phyloP scores from a whole-genome alignment of 2,113 vertebrate species.

The Chelonoidis abingdonii region DNA sequence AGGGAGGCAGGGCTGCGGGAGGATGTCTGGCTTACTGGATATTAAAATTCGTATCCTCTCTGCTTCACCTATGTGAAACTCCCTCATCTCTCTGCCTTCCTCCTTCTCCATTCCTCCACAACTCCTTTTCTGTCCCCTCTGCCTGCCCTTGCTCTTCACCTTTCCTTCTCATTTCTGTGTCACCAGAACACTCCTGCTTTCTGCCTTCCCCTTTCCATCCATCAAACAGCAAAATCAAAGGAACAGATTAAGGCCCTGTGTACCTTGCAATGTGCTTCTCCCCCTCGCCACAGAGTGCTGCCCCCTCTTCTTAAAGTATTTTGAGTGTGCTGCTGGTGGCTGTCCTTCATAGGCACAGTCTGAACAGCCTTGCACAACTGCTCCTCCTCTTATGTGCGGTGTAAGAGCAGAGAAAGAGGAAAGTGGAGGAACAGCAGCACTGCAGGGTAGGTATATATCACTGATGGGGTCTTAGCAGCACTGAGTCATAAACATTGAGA shows the following conservation, averaged over 20 bases:
- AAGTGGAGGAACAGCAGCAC: background rate
- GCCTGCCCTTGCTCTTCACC: background rate
- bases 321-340: background rate
- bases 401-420: background rate
- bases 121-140: background rate
- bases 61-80: background rate
- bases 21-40: background rate
- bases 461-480: background rate
- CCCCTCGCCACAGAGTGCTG: background rate
- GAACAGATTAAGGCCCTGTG: background rate
- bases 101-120: background rate
- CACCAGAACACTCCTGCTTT: background rate
- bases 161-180: background rate
- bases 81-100: background rate
- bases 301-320: background rate
- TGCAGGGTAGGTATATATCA: background rate
- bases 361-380: background rate
- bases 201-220: background rate
- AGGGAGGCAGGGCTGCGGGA: background rate
- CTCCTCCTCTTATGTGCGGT: background rate
- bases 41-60: background rate
- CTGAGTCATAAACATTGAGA: background rate
- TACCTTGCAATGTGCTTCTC: background rate
- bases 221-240: background rate
- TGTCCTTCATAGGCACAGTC: background rate